A percentile compares a stretch with the other conserved stretches of the same genome.
These are phyloP conservation scores for Esox niger DNA, from an alignment of 2,113 vertebrate genomes.

Conservation along the genomic window DNA sequence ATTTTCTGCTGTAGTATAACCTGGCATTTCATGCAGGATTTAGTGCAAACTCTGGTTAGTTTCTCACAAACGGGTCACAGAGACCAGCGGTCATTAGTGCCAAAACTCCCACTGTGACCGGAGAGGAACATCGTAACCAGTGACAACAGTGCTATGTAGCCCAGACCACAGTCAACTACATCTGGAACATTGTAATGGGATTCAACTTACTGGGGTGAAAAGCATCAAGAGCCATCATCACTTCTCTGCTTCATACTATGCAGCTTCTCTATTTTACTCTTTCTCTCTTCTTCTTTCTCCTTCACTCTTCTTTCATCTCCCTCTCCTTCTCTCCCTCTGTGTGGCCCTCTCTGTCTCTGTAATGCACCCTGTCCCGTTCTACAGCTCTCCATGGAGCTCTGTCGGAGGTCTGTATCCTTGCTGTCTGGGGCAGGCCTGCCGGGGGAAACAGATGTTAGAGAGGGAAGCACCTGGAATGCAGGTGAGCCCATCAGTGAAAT, in stretches of 20 bases:
- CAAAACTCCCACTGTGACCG: too few species aligned
- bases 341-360: too few species aligned
- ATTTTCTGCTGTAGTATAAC: conserved; percentile 3
- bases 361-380: not conserved
- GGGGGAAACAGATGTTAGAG: conserved; percentile 20
- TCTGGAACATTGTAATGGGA: too few species aligned
- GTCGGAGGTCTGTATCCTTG: conserved; percentile 5
- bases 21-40: not conserved
- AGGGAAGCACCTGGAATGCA: not conserved
- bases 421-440: conserved; percentile 1
- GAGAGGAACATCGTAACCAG: too few species aligned
- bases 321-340: not conserved
- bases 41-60: not conserved
- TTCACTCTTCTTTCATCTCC: conserved; percentile 10
- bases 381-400: conserved; percentile 14
- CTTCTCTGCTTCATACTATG: not conserved
- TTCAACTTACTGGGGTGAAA: too few species aligned
- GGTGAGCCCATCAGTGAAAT: conserved; percentile 14
- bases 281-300: conserved; percentile 16
- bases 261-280: not conserved
- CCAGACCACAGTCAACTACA: too few species aligned
- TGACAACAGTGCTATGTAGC: too few species aligned
- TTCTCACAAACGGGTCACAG: not conserved
- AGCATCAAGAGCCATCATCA: not conserved
- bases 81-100: not conserved